phyloP scores from a whole-genome alignment of 2,888 invertebrate species.

The Cephonodes hylas region DNA sequence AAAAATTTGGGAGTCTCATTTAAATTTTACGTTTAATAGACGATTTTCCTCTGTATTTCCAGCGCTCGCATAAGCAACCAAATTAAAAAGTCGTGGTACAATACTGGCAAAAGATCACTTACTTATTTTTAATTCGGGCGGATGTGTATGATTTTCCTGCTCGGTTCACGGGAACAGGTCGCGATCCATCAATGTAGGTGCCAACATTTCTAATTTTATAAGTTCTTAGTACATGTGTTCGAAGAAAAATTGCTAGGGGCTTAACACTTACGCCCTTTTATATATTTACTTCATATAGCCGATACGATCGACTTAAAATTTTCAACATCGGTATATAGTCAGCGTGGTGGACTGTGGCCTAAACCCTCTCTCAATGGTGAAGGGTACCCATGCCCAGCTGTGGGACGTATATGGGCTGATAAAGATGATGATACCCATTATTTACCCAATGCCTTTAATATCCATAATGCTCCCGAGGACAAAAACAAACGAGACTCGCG shows the following conservation, averaged over 20 bases:
- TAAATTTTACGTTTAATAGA: not conserved
- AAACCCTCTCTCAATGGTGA: no score
- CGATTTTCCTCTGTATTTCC: not conserved
- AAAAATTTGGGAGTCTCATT: not conserved
- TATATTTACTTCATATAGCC: no score
- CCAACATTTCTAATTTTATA: conserved; percentile 27
- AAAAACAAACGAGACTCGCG: not conserved
- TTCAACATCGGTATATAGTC: no score
- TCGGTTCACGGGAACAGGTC: conserved; percentile 33
- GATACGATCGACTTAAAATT: no score
- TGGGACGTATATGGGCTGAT: no score
- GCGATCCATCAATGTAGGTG: conserved; percentile 26
- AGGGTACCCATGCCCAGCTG: no score
- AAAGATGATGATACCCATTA: no score
- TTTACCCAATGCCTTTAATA: not conserved
- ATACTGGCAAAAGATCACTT: not conserved
- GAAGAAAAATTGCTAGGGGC: conserved; percentile 23
- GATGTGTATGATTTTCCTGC: conserved; percentile 37
- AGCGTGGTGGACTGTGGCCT: no score
- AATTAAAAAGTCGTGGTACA: conserved; percentile 25
- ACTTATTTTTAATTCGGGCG: conserved; percentile 24
- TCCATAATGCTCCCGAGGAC: not conserved
- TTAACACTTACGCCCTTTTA: not conserved
- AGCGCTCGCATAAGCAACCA: conserved; percentile 15
- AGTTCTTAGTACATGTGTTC: conserved; percentile 23